Percentiles rank a stretch among this genome's conserved stretches.
phyloP scores from a whole-genome alignment of 2,113 vertebrate species.

The Pheucticus melanocephalus region DNA sequence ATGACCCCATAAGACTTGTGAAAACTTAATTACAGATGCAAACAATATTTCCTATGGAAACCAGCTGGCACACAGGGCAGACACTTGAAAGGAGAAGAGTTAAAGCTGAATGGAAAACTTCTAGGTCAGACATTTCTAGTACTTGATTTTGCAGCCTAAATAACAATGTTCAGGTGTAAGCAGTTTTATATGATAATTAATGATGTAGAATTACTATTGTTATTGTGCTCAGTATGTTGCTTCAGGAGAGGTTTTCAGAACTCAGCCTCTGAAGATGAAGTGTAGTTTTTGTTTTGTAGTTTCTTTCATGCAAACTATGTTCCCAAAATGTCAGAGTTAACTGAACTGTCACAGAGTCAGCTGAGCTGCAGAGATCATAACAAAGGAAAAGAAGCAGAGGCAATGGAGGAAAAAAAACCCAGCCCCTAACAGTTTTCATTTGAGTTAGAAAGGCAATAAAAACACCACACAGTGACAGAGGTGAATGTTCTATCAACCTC shows the following conservation, averaged over 20 bases:
- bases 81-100: neutral
- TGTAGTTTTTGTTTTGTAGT: neutral
- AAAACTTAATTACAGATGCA: neutral
- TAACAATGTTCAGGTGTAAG: neutral
- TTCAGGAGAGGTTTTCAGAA: neutral
- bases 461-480: neutral
- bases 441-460: neutral
- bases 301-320: constrained; percentile 31
- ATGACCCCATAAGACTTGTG: neutral
- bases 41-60: neutral
- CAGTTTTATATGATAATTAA: neutral
- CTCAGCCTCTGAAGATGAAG: neutral
- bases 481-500: neutral
- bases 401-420: neutral
- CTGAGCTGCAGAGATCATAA: neutral
- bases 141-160: neutral
- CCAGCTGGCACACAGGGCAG: neutral
- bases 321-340: constrained; percentile 45
- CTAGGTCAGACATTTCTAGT: neutral
- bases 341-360: constrained; percentile 20
- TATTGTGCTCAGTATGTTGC: neutral
- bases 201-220: neutral
- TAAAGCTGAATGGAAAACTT: neutral
- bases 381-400: neutral
- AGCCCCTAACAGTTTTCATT: neutral